These are phyloP conservation scores for Catagonus wagneri DNA, from an alignment of 2,113 vertebrate species.

Conservation along the genomic window DNA sequence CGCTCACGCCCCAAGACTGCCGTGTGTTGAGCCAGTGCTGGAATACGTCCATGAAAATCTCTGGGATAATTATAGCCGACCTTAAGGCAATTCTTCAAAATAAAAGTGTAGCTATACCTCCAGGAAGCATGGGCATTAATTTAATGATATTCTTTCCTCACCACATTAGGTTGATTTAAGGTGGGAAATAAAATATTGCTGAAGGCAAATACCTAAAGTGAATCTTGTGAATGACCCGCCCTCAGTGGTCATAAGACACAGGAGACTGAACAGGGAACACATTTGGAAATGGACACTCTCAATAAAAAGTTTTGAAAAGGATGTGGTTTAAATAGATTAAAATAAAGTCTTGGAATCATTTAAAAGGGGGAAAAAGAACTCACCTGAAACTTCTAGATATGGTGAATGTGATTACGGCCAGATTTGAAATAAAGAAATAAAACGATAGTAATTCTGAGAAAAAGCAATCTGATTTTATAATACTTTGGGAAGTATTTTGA, in stretches of 20 bases:
- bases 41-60: slow-evolving; percentile 9
- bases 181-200: slow-evolving; percentile 71
- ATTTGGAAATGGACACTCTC: neutral
- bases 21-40: neutral
- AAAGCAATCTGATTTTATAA: neutral
- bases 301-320: neutral
- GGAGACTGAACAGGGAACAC: neutral
- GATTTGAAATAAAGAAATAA: neutral
- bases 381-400: neutral
- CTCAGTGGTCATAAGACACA: slow-evolving; percentile 35
- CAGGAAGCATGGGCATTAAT: slow-evolving; percentile 48
- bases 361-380: neutral
- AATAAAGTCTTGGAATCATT: neutral
- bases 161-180: slow-evolving; percentile 75
- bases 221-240: slow-evolving; percentile 26
- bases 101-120: slow-evolving; percentile 53
- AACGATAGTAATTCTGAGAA: neutral
- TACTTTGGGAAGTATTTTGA: neutral
- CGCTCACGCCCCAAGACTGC: neutral
- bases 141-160: slow-evolving; percentile 74
- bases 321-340: neutral
- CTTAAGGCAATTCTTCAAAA: slow-evolving; percentile 43
- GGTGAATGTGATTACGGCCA: neutral
- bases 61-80: slow-evolving; percentile 50
- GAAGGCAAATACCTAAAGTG: slow-evolving; percentile 49